These are phyloP conservation scores for Tetraneura akinire DNA, from an alignment of 1,140 invertebrate genomes.

Conservation along the genomic window DNA sequence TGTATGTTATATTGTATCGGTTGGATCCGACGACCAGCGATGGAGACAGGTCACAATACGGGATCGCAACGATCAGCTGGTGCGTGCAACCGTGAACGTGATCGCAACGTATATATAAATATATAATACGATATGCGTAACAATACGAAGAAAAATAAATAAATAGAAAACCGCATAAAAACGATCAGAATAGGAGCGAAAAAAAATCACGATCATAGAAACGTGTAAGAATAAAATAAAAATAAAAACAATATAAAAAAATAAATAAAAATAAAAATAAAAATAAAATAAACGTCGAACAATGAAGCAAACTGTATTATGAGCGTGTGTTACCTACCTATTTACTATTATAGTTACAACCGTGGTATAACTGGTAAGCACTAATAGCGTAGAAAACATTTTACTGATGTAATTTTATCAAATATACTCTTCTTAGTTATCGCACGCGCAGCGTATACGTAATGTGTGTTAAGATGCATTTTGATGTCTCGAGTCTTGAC, in stretches of 20 bases:
- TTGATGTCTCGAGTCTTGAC: no score
- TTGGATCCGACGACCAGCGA: background rate
- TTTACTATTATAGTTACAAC: no score
- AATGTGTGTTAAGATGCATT: no score
- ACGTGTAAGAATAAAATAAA: slow-evolving; percentile 28
- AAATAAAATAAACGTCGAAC: background rate
- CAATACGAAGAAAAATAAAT: background rate
- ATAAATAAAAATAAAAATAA: background rate
- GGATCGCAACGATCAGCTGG: slow-evolving; percentile 30
- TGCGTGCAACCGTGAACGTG: slow-evolving; percentile 43
- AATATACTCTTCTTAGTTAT: no score
- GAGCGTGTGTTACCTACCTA: no score
- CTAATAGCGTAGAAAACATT: no score
- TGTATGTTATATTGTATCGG: background rate
- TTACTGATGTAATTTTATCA: no score
- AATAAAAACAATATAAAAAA: background rate
- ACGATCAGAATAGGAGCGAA: background rate
- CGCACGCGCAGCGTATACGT: no score
- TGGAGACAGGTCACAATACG: slow-evolving; percentile 10
- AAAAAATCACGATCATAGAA: slow-evolving; percentile 27
- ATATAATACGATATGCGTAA: background rate
- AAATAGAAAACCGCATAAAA: slow-evolving; percentile 28
- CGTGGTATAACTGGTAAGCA: no score
- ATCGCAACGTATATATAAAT: background rate
- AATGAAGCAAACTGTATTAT: slow-evolving; percentile 11